A percentile compares a stretch with the other conserved stretches of the same genome.
Evolutionary conservation across 92 coral and sea anemone genomes (phyloP).

Genomic region (Epizoanthus rinbou): DNA sequence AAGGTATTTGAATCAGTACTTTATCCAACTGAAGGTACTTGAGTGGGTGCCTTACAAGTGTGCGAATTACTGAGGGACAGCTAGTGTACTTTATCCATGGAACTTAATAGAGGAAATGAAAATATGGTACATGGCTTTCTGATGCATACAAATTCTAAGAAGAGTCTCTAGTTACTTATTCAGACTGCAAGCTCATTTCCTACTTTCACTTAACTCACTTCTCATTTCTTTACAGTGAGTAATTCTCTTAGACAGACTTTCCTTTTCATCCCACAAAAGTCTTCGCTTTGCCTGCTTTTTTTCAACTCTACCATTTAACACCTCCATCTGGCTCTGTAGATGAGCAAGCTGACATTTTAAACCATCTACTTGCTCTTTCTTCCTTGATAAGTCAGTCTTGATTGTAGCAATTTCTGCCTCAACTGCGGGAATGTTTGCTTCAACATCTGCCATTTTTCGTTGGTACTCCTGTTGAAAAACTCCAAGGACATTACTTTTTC

Average conservation of each 20-base stretch:
- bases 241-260: conserved; percentile 24
- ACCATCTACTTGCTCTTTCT: conserved; percentile 15
- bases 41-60: too few species aligned
- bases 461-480: conserved; percentile 42
- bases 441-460: conserved; percentile 24
- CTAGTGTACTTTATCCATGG: too few species aligned
- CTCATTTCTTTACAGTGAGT: conserved; percentile 37
- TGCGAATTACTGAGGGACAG: too few species aligned
- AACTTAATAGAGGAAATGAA: too few species aligned
- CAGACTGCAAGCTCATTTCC: background rate
- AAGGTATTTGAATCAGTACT: too few species aligned
- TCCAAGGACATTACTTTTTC: conserved; percentile 35
- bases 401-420: conserved; percentile 23
- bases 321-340: conserved; percentile 12
- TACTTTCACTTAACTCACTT: conserved; percentile 13
- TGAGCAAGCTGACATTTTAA: conserved; percentile 16
- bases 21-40: too few species aligned
- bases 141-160: too few species aligned
- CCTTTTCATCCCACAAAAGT: conserved; percentile 6
- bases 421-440: conserved; percentile 13
- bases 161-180: too few species aligned
- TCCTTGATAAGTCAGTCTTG: background rate
- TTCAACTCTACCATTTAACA: conserved; percentile 21
- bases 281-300: conserved; percentile 29
- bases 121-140: too few species aligned